Conservation (phyloP, 2,113 vertebrate genomes). For the Eira barbara region DNA sequence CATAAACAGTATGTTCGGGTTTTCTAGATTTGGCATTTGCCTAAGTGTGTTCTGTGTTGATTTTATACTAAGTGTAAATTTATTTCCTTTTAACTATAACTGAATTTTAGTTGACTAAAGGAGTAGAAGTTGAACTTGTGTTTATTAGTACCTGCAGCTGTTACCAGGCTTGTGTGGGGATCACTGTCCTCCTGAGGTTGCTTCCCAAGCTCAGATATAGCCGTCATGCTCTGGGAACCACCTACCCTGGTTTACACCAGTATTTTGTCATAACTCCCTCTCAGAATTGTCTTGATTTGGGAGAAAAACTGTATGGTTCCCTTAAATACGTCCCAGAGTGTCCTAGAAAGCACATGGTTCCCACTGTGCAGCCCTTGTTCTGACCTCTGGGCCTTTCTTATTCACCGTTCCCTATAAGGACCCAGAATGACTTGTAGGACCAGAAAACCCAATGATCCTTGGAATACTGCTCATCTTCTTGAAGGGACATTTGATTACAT, state of each 20-base stretch:
- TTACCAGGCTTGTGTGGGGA: accelerated
- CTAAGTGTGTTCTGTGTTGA: background rate
- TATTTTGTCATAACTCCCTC: background rate
- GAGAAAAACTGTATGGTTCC: background rate
- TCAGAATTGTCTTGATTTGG: background rate
- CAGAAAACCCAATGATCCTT: background rate
- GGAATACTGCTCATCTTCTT: background rate
- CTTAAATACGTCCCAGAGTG: background rate
- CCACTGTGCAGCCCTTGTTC: no score
- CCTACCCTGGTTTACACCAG: background rate
- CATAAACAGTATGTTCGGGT: background rate
- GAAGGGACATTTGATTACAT: background rate
- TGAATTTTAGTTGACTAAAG: background rate
- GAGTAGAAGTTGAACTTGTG: background rate
- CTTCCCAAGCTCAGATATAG: background rate
- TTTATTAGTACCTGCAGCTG: background rate
- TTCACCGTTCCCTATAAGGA: background rate
- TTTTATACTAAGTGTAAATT: background rate
- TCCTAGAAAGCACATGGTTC: background rate
- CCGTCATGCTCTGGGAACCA: background rate
- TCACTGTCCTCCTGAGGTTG: background rate
- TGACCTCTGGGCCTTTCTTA: background rate
- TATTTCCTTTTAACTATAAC: background rate
- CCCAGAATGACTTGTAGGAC: background rate
- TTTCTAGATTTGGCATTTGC: conserved; percentile 24